Evolutionary conservation across 2,888 invertebrate species (phyloP).

Genomic region (Drosophila phalerata): DNA sequence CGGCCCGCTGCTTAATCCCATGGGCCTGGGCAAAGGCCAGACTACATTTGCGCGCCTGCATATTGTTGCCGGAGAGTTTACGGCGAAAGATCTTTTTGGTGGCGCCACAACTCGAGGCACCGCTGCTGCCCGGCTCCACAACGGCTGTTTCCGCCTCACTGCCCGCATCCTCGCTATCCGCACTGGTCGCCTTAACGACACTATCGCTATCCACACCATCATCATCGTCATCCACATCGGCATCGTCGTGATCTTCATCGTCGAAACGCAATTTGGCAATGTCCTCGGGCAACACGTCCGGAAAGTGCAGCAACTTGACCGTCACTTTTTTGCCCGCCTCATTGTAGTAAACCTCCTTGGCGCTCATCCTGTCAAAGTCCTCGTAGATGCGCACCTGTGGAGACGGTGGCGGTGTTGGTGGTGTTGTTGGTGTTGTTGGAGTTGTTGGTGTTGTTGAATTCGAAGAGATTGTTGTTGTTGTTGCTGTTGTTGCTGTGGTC

Average conservation of each 20-base stretch:
- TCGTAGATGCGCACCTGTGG: constrained; percentile 84
- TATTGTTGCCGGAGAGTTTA: constrained; percentile 81
- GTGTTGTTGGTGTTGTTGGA: constrained; percentile 18
- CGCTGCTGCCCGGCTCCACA: not conserved
- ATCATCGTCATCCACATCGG: constrained; percentile 41
- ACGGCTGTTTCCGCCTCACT: constrained; percentile 25
- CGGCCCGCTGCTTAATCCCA: constrained; percentile 77
- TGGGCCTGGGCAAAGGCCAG: constrained; percentile 85
- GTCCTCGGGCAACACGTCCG: constrained; percentile 84
- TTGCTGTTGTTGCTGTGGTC: constrained; percentile 19
- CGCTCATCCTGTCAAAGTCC: constrained; percentile 86
- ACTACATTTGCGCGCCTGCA: constrained; percentile 84
- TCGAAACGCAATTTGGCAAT: constrained; percentile 83
- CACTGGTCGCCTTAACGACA: constrained; percentile 30
- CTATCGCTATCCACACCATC: constrained; percentile 43
- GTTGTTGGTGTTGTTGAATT: constrained; percentile 6
- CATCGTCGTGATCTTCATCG: constrained; percentile 60
- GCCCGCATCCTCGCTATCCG: constrained; percentile 33
- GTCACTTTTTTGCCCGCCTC: constrained; percentile 85
- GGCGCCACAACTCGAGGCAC: constrained; percentile 25
- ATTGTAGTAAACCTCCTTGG: constrained; percentile 85
- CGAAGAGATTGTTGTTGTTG: not conserved
- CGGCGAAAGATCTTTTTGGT: constrained; percentile 82
- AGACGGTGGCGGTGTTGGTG: constrained; percentile 68
- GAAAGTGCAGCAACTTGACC: constrained; percentile 84